Percentiles rank a stretch among this genome's conserved stretches.
Evolutionary conservation across 2,113 vertebrate species (phyloP).

Genomic region (Alethe castanea): DNA sequence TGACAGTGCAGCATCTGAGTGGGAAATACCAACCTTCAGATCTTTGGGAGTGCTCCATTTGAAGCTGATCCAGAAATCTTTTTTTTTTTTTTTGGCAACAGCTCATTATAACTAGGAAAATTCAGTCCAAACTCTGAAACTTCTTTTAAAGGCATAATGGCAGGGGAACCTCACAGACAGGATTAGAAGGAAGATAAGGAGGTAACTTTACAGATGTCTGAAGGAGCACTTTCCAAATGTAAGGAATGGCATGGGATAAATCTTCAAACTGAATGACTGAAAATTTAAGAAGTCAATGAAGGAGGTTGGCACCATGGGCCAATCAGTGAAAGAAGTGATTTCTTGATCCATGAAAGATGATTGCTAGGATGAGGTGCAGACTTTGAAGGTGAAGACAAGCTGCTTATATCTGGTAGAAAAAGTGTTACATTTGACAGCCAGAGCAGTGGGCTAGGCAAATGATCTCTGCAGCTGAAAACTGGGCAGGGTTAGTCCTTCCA

Average conservation of each 20-base stretch:
- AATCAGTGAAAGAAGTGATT: conserved; percentile 23
- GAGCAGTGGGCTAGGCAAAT: not conserved
- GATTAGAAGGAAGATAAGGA: conserved; percentile 28
- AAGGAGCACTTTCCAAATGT: not conserved
- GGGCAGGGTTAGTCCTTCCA: not conserved
- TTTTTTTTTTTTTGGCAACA: not conserved
- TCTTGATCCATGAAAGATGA: conserved; percentile 11
- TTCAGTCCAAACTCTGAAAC: conserved; percentile 1
- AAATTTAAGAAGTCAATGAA: conserved; percentile 22
- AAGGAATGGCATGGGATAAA: conserved; percentile 10
- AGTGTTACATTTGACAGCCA: conserved; percentile 15
- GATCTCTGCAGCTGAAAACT: not conserved
- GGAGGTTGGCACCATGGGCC: not conserved
- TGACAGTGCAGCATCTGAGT: not conserved
- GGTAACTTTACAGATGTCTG: not conserved
- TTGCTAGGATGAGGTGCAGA: conserved; percentile 24
- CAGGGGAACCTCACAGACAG: not conserved
- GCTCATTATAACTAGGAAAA: not conserved
- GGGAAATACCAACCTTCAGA: not conserved
- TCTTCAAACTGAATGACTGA: not conserved
- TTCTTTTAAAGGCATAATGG: conserved; percentile 19
- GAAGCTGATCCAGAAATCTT: not conserved
- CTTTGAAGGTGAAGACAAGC: conserved; percentile 53
- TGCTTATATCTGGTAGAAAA: conserved; percentile 44
- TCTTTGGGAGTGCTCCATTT: not conserved